Conservation (phyloP, 2,888 invertebrate species). For the Nasonovia ribisnigri region DNA sequence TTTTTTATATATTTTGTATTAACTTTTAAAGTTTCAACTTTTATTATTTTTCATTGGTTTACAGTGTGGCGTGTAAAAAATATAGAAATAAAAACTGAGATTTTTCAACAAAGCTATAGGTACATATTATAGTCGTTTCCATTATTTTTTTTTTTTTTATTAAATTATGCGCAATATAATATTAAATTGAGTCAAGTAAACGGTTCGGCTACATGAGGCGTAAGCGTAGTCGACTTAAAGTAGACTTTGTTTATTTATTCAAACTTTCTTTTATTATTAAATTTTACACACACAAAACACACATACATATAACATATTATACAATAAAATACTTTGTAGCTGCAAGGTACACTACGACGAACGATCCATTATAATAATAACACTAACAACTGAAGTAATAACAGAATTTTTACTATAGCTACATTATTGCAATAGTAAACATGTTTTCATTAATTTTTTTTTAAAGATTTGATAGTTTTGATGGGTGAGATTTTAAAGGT, state of each 20-base stretch:
- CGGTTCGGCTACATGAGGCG: not conserved
- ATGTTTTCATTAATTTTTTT: conserved; percentile 43
- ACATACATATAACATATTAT: conserved; percentile 10
- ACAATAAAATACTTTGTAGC: conserved; percentile 48
- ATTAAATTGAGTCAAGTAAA: conserved; percentile 53
- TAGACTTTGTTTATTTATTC: conserved; percentile 55
- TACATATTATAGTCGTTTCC: conserved; percentile 65
- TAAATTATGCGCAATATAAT: conserved; percentile 45
- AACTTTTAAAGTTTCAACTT: conserved; percentile 13
- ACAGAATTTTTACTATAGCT: not conserved
- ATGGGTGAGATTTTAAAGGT: not conserved
- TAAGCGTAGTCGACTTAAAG: conserved; percentile 42
- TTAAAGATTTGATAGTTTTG: conserved; percentile 16
- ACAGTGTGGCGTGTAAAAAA: conserved; percentile 27
- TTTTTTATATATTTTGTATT: conserved; percentile 27
- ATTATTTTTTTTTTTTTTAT: conserved; percentile 65
- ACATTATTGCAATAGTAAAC: not conserved
- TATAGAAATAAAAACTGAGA: conserved; percentile 4
- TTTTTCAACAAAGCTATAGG: conserved; percentile 25
- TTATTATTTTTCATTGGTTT: conserved; percentile 43
- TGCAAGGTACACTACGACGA: conserved; percentile 32
- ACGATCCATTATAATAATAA: conserved; percentile 47
- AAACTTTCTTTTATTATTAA: conserved; percentile 58
- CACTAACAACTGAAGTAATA: conserved; percentile 12
- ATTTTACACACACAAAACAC: conserved; percentile 33